phyloP scores from a whole-genome alignment of 92 coral and sea anemone species.

The Zoanthus gigantus region DNA sequence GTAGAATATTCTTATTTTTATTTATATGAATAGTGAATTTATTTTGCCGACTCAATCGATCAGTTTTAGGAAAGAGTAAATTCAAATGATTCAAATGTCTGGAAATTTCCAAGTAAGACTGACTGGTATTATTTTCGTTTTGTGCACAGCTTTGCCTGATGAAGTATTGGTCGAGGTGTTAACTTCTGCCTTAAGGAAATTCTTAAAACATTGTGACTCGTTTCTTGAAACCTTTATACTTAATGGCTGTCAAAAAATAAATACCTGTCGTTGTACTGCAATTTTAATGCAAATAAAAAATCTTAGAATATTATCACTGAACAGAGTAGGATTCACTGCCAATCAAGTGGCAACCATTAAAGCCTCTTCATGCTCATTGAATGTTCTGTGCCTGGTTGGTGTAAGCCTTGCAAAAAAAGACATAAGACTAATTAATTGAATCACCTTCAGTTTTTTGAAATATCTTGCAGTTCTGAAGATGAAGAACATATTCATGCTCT shows the following conservation, averaged over 20 bases:
- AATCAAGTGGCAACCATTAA: constrained; percentile 62
- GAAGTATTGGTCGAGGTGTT: constrained; percentile 66
- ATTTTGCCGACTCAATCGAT: constrained; percentile 28
- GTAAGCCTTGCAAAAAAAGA: constrained; percentile 57
- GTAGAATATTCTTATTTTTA: constrained; percentile 51
- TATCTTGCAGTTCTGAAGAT: constrained; percentile 61
- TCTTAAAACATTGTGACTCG: constrained; percentile 62
- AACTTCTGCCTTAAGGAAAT: constrained; percentile 56
- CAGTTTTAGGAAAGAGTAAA: constrained; percentile 44
- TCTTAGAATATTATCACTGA: constrained; percentile 51
- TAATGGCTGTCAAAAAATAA: constrained; percentile 53
- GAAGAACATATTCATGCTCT: constrained; percentile 60
- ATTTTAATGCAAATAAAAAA: constrained; percentile 55
- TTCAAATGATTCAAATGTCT: constrained; percentile 58
- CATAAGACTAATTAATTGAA: constrained; percentile 59
- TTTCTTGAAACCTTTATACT: constrained; percentile 62
- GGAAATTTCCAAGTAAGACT: constrained; percentile 45
- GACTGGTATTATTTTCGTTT: constrained; percentile 61
- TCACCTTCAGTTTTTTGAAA: constrained; percentile 59
- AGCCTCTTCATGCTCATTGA: constrained; percentile 52
- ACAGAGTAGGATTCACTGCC: constrained; percentile 65
- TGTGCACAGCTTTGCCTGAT: constrained; percentile 65
- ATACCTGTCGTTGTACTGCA: constrained; percentile 54
- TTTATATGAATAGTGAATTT: constrained; percentile 47
- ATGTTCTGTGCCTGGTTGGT: constrained; percentile 67